phyloP scores from a whole-genome alignment of 2,797 vertebrate species.

The Psittacula derbiana region DNA sequence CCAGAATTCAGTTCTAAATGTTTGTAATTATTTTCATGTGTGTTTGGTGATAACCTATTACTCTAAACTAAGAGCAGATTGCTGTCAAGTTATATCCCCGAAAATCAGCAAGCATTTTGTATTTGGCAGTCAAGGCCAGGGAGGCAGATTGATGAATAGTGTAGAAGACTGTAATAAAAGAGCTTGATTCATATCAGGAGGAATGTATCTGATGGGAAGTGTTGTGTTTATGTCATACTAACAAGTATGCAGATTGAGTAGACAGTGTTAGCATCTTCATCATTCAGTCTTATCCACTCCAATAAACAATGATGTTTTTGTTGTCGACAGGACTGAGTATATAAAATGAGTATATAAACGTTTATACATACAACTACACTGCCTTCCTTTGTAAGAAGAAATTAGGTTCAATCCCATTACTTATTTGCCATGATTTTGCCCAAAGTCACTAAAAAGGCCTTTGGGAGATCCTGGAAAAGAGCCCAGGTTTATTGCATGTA shows the following conservation, averaged over 20 bases:
- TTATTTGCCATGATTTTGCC: not conserved
- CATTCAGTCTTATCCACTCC: not conserved
- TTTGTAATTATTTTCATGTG: not conserved
- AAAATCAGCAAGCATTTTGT: constrained; percentile 41
- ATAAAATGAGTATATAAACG: not conserved
- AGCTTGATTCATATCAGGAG: constrained; percentile 21
- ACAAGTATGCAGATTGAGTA: constrained; percentile 56
- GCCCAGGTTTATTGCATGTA: not conserved
- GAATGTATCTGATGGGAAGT: constrained; percentile 27
- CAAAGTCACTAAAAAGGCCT: constrained; percentile 12
- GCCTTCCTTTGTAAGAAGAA: not conserved
- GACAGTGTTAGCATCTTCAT: constrained; percentile 37
- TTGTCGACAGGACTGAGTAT: not conserved
- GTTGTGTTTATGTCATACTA: constrained; percentile 49
- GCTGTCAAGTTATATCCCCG: not conserved
- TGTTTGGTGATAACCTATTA: constrained; percentile 17
- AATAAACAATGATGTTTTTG: constrained; percentile 23
- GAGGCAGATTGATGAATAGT: constrained; percentile 34
- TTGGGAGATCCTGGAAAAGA: not conserved
- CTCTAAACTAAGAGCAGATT: constrained; percentile 24
- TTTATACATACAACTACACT: not conserved
- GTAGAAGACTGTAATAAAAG: constrained; percentile 29
- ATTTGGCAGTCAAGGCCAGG: constrained; percentile 30
- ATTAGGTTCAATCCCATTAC: not conserved
- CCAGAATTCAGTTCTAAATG: not conserved